A percentile compares a stretch with the other conserved stretches of the same genome.
Evolutionary conservation across 2,113 vertebrate species (phyloP).

Genomic region (Hippolais icterina): DNA sequence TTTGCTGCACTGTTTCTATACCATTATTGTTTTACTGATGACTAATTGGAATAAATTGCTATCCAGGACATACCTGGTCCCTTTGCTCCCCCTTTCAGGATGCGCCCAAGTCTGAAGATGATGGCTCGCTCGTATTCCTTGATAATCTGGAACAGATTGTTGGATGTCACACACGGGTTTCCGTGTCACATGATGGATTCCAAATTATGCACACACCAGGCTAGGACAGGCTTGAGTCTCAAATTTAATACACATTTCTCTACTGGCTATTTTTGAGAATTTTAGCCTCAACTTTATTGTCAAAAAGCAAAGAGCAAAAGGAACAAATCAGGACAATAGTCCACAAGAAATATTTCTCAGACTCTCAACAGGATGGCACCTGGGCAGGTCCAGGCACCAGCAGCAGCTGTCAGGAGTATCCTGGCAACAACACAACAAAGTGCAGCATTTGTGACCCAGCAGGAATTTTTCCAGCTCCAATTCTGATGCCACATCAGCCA

Average conservation of each 20-base stretch:
- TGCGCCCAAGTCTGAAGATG: constrained; percentile 91
- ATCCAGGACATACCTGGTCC: constrained; percentile 84
- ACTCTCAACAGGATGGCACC: neutral
- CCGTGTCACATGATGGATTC: neutral
- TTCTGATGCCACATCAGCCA: neutral
- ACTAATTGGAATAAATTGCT: neutral
- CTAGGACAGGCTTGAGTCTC: neutral
- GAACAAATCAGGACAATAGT: neutral
- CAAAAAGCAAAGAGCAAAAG: neutral
- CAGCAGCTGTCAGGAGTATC: neutral
- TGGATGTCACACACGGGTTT: neutral
- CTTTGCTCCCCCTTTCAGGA: constrained; percentile 90
- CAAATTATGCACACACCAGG: neutral
- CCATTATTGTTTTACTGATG: neutral
- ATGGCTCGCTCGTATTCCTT: constrained; percentile 95
- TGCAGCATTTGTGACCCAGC: neutral
- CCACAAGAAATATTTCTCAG: neutral
- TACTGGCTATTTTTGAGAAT: neutral
- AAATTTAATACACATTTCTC: neutral
- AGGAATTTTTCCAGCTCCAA: neutral
- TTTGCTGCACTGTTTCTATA: neutral
- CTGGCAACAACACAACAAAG: neutral
- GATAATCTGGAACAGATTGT: constrained; percentile 80
- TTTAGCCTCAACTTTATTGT: neutral
- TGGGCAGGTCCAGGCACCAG: neutral